A percentile compares a stretch with the other conserved stretches of the same genome.
Evolutionary conservation across 1,140 invertebrate genomes (phyloP).

Genomic region (Nebria ingens): DNA sequence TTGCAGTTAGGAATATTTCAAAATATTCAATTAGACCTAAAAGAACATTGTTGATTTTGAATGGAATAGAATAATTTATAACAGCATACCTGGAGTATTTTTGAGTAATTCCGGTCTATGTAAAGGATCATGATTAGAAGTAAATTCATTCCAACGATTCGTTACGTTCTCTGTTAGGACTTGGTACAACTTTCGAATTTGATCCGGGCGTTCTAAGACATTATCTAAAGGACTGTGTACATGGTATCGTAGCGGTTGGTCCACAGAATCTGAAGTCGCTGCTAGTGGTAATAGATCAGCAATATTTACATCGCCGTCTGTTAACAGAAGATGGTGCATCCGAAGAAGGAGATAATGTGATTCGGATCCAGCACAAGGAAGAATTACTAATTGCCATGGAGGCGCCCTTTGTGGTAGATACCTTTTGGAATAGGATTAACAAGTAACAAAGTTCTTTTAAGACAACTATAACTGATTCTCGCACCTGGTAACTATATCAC

Average conservation of each 20-base stretch:
- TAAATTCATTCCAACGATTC: constrained; percentile 69
- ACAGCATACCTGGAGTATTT: constrained; percentile 44
- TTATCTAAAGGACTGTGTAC: constrained; percentile 41
- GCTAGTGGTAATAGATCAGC: constrained; percentile 62
- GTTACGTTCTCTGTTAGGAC: constrained; percentile 55
- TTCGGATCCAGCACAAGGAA: constrained; percentile 45
- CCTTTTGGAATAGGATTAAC: no score
- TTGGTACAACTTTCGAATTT: constrained; percentile 52
- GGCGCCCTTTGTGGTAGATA: constrained; percentile 55
- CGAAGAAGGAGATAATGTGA: constrained; percentile 61
- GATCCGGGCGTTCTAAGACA: constrained; percentile 47
- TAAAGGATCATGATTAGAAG: constrained; percentile 63
- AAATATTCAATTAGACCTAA: no score
- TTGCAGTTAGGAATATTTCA: no score
- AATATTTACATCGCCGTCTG: constrained; percentile 54
- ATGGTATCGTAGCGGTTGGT: constrained; percentile 17
- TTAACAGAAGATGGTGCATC: constrained; percentile 62
- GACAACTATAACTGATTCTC: no score
- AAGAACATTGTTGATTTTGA: no score
- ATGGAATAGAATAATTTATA: no score
- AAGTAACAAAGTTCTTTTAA: no score
- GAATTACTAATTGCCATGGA: constrained; percentile 71
- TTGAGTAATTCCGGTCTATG: constrained; percentile 56
- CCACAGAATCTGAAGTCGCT: constrained; percentile 31
- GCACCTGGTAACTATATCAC: constrained; percentile 45